Base-by-base conservation (phyloP, 2,797 vertebrate genomes). In the Danionella dracula region DNA sequence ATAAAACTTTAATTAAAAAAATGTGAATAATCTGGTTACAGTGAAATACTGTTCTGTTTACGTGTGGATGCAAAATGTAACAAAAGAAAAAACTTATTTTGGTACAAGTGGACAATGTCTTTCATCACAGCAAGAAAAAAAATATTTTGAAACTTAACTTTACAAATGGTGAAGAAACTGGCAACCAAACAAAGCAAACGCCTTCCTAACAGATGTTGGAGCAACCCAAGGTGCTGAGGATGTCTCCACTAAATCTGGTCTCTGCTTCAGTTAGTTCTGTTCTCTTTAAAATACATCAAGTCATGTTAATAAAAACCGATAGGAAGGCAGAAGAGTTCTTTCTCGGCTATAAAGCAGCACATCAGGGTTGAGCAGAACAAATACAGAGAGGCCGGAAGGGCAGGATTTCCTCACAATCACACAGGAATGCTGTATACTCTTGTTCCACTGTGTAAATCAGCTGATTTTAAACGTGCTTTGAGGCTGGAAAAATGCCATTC, bases 391-490 rank as follows among this genome's bases (percentile, higher is more conserved):
- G 13, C 68, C 54, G 64, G 71, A 71, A 73, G 71, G 68, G 71
- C 44, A 71, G 71, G 68, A 71, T 72, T 76, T 76, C 71, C 75
- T 73, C 20, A 44, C 15, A 55, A 62, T 68, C 10, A 4, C 20
- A 27, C 7, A 64, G 74, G 68, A 71, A 76, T 71, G 75, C 45
- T 53, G 49, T 1, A 41, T 44, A 60, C 42, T 31, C 44, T 56
- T 45, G 42, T 49, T 15, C 27, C 50, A 46, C 10, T 44, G 63
- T 48, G 53, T 19, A 56, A 60, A 73, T 71, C 74, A 76, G 74
- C 71, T 76, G 74, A 73, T 73, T 10, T 42, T 15, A 45, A 59
- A 34, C 17, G 1, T 16, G 57, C 57, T 58, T 42, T 49, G 5
- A 58, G n/a, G 45, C 21, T 12, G 15, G 15, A 1, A 8, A 4